phyloP scores from a whole-genome alignment of 2,797 vertebrate species.

The Centropyge bicolor region DNA sequence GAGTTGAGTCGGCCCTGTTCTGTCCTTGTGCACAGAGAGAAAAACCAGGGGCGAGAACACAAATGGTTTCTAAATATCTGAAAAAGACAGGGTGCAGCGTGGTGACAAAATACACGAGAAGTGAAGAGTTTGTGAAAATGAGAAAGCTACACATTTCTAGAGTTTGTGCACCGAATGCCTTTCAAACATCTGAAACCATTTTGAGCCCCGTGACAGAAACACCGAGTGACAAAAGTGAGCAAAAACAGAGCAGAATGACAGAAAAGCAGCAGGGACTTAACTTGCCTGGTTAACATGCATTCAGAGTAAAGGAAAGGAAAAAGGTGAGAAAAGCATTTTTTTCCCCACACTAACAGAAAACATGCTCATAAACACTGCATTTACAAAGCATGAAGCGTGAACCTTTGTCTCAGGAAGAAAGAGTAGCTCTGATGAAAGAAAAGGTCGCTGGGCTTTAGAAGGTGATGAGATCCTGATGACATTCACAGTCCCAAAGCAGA shows the following conservation, averaged over 20 bases:
- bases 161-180: slow-evolving; percentile 12
- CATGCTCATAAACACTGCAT: slow-evolving; percentile 69
- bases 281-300: slow-evolving; percentile 86
- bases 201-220: slow-evolving; percentile 65
- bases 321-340: slow-evolving; percentile 38
- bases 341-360: slow-evolving; percentile 19
- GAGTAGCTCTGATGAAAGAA: slow-evolving; percentile 34
- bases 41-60: slow-evolving; percentile 26
- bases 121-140: neutral
- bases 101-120: neutral
- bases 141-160: neutral
- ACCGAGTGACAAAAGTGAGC: slow-evolving; percentile 63
- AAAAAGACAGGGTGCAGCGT: slow-evolving; percentile 26
- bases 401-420: slow-evolving; percentile 55
- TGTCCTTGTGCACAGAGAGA: slow-evolving; percentile 57
- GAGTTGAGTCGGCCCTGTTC: slow-evolving; percentile 64
- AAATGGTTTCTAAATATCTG: slow-evolving; percentile 54
- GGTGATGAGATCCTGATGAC: slow-evolving; percentile 18
- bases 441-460: slow-evolving; percentile 15
- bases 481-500: neutral
- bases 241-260: slow-evolving; percentile 78
- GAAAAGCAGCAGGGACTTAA: slow-evolving; percentile 66
- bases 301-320: slow-evolving; percentile 72
- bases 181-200: slow-evolving; percentile 62
- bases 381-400: slow-evolving; percentile 63